Base-by-base conservation (phyloP, 2,797 vertebrate species). In the Schizopygopsis malacanthus region DNA sequence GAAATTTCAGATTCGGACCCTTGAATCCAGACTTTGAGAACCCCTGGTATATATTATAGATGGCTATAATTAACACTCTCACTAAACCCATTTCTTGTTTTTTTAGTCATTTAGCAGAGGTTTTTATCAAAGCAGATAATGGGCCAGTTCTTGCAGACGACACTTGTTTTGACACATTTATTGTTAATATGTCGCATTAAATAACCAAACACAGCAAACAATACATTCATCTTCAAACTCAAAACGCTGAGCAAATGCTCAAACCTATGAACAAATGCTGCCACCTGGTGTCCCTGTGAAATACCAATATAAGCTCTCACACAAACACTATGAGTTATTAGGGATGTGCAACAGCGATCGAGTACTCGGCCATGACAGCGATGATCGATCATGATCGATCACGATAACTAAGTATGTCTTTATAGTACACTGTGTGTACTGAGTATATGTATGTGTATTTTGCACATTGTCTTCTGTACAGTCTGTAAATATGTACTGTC, bases 181-280 rank as follows among this genome's bases (percentile, higher is more conserved):
- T 4, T 39, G 18, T 39, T 52, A n/a, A 56, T 39, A 39, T n/a
- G 18, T 15, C 59, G 52, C 22, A 56, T 22, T 41, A n/a, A 56
- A 39, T 22, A n/a, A 15, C 11, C 11, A 59, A 59, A 78, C 12
- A 59, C 37, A 41, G 52, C 37, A 25, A 59, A 39, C 20, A 39
- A 56, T 56, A 18, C 10, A 79, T 13, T 41, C n/a, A 12, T 80
- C 39, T n/a, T 78, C 20, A 61, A 6, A n/a, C 33, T 75, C 2
- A 50, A 69, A 78, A 54, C 1, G 10, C 37, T 43, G 6, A 70
- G 70, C 59, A 28, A 63, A 63, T 13, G 9, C 59, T 28, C n/a
- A 25, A 63, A 63, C 61, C 33, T 18, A 78, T 69, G 65, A 79
- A 56, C 50, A 71, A 71, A 85, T 79, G 50, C 75, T 79, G 83